Conservation (phyloP, 2,797 vertebrate genomes). For the Florisuga fusca region DNA sequence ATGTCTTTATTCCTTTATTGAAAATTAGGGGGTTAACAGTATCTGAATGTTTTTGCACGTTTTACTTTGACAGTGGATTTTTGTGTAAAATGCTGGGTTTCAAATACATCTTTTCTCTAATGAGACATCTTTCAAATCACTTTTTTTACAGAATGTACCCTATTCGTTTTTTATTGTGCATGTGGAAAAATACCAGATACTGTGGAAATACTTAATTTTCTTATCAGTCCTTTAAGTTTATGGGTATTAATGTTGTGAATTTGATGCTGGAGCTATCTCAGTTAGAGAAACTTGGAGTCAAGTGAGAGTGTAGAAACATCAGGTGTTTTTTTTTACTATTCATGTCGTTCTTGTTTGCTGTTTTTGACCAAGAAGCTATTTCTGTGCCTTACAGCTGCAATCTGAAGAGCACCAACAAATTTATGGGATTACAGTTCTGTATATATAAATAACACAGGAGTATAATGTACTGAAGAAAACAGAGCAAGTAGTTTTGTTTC, state of each 20-base stretch:
- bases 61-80: neutral
- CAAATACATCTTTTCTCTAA: too few relatives aligned
- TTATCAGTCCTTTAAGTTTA: neutral
- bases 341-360: neutral
- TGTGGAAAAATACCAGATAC: neutral
- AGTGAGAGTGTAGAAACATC: neutral
- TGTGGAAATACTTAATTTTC: neutral
- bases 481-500: neutral
- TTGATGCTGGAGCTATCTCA: neutral
- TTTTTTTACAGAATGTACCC: neutral
- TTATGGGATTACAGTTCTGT: neutral
- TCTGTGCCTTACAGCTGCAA: neutral
- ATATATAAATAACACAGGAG: neutral
- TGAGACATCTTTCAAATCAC: neutral
- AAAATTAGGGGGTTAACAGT: neutral
- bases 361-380: neutral
- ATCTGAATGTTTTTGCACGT: neutral
- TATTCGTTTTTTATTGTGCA: neutral
- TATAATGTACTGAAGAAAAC: fast-evolving
- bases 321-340: neutral
- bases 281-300: neutral
- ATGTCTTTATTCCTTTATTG: neutral
- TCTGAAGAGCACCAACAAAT: neutral
- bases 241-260: neutral
- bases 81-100: too few relatives aligned